Percentiles rank a stretch among this genome's conserved stretches.
phyloP scores from a whole-genome alignment of 1,140 invertebrate genomes.

The Eulimnadia texana region DNA sequence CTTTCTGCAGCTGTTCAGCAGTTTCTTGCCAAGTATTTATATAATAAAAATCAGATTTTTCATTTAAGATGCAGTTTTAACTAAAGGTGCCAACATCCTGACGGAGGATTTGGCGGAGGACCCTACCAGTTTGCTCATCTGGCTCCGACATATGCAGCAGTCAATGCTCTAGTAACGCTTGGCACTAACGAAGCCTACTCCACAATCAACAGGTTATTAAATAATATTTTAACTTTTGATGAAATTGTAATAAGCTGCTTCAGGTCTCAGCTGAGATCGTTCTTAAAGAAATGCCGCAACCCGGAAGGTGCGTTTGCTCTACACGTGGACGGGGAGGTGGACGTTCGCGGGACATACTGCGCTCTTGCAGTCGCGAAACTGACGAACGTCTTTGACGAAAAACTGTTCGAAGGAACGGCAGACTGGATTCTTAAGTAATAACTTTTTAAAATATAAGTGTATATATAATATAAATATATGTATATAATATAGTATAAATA shows the following conservation, averaged over 20 bases:
- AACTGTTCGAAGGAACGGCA: conserved; percentile 68
- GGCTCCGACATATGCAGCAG: conserved; percentile 91
- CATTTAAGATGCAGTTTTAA: too few relatives aligned
- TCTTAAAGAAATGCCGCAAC: conserved; percentile 57
- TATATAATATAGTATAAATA: too few relatives aligned
- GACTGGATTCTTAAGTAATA: conserved; percentile 70
- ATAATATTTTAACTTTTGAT: not conserved
- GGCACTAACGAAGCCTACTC: conserved; percentile 72
- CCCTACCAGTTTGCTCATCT: conserved; percentile 82
- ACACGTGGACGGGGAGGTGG: conserved; percentile 85
- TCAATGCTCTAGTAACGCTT: conserved; percentile 79
- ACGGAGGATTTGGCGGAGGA: conserved; percentile 87
- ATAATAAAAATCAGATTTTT: too few relatives aligned
- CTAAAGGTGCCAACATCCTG: conserved; percentile 55
- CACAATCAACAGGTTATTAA: conserved; percentile 61
- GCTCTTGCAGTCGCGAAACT: conserved; percentile 75
- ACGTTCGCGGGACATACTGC: conserved; percentile 91
- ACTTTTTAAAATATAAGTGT: not conserved
- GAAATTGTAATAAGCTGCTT: conserved; percentile 22
- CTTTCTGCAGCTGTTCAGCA: conserved; percentile 47
- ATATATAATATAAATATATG: not conserved
- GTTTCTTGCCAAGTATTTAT: conserved; percentile 44
- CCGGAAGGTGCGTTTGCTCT: conserved; percentile 82
- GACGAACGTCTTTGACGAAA: conserved; percentile 60
- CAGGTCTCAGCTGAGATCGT: conserved; percentile 51